Base-by-base conservation (phyloP, 2,888 invertebrate species). In the Clostera curtula region DNA sequence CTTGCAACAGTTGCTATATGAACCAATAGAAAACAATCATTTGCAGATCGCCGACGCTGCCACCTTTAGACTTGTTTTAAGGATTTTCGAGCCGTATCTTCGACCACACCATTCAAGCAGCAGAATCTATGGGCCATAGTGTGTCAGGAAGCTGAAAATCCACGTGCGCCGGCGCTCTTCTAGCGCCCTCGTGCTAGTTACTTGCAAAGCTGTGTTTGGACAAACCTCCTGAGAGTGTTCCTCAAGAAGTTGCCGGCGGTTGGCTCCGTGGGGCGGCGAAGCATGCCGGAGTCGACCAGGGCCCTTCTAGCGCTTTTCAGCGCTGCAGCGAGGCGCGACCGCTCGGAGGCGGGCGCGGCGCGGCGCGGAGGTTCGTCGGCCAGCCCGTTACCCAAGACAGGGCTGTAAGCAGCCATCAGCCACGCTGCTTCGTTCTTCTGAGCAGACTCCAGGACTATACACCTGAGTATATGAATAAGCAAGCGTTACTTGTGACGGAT, bases 391-490 rank as follows among this genome's bases (percentile, higher is more conserved):
- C 93, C 95, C 25, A 96, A 85, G 5, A 89, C 85, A 0, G 96
- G 95, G 52, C 92, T 95, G 68, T 97, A 97, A 18, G 95, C 94
- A 4, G 96, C 94, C 59, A 97, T 95, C 22, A 97, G 77, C 55
- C 94, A 93, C 0, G 96, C 97, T 24, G 97, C 95, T 75, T 97
- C 97, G 51, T 92, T 90, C 69, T 96, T 96, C 55, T 95, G 93
- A 0, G 88, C 73, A 0, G 96, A 96, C 69, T 97, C 97, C 55
- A 97, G 93, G 9, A 97, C 96, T 68, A 96, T 96, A 73, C 96
- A 96, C 55, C 94, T 93, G 56, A 4, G 23, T 1, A 19, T 19
- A 4, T 22, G n/a, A 8, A 13, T 9, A 7, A 12, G n/a, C n/a
- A n/a, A n/a, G n/a, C n/a, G n/a, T n/a, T n/a, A n/a, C n/a, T n/a